Evolutionary conservation across 2,797 vertebrate genomes (phyloP).

Genomic region (Tolypeutes matacus): DNA sequence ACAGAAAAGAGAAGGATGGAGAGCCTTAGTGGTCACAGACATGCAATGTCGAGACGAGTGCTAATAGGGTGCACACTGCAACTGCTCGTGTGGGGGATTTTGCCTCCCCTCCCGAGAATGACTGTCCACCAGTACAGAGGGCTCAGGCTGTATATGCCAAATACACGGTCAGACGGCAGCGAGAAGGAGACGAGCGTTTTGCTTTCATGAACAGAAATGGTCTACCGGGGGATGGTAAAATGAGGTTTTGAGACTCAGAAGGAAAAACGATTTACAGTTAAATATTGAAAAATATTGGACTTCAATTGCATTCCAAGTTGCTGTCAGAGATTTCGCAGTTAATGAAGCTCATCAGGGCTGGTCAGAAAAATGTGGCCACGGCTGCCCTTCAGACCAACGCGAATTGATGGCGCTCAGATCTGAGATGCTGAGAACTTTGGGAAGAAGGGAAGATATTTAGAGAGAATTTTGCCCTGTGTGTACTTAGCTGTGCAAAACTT

Average conservation of each 20-base stretch:
- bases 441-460: neutral
- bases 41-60: neutral
- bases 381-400: neutral
- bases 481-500: neutral
- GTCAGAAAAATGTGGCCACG: neutral
- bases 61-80: neutral
- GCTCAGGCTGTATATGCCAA: too few relatives aligned
- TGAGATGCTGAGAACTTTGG: neutral
- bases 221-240: neutral
- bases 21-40: neutral
- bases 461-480: neutral
- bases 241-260: neutral
- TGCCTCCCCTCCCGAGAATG: neutral
- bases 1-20: neutral
- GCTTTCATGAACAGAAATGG: neutral
- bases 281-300: neutral
- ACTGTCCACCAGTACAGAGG: rapidly evolving
- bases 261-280: neutral
- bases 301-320: neutral
- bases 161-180: rapidly evolving
- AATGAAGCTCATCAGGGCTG: neutral
- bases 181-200: neutral
- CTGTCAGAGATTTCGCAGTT: neutral
- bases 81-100: rapidly evolving
- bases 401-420: neutral